These are phyloP conservation scores for Automeris io DNA, from an alignment of 2,888 invertebrate species.

Conservation along the genomic window DNA sequence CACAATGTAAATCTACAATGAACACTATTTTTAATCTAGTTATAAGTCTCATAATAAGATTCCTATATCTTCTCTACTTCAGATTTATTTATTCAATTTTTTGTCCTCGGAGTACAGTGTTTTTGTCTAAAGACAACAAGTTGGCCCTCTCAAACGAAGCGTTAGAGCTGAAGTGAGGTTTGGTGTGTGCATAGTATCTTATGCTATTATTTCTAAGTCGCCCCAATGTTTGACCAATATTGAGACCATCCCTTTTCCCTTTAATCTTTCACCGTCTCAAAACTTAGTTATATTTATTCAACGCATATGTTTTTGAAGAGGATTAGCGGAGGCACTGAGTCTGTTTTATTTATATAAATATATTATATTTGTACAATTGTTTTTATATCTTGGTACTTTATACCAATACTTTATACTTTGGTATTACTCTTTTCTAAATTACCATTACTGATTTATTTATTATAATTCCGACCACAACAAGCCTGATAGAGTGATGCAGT, in stretches of 20 bases:
- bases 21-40: no score
- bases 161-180: constrained; percentile 60
- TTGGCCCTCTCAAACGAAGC: constrained; percentile 60
- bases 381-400: no score
- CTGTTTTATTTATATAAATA: background rate
- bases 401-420: no score
- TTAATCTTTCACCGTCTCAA: constrained; percentile 63
- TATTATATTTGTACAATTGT: no score
- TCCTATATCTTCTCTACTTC: no score
- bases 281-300: constrained; percentile 42
- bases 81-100: no score
- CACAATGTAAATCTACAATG: no score
- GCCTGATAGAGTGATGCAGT: no score
- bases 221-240: constrained; percentile 67
- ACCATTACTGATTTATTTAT: no score
- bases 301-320: constrained; percentile 18
- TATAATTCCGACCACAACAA: no score
- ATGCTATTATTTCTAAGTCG: constrained; percentile 73
- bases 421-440: no score
- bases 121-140: constrained; percentile 69
- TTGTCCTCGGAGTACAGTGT: constrained; percentile 41
- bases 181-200: constrained; percentile 62
- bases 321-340: background rate
- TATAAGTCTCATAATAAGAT: no score
- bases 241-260: constrained; percentile 57